Percentiles rank a stretch among this genome's conserved stretches.
Conservation (phyloP, 2,888 invertebrate genomes). For the Carcina quercana region DNA sequence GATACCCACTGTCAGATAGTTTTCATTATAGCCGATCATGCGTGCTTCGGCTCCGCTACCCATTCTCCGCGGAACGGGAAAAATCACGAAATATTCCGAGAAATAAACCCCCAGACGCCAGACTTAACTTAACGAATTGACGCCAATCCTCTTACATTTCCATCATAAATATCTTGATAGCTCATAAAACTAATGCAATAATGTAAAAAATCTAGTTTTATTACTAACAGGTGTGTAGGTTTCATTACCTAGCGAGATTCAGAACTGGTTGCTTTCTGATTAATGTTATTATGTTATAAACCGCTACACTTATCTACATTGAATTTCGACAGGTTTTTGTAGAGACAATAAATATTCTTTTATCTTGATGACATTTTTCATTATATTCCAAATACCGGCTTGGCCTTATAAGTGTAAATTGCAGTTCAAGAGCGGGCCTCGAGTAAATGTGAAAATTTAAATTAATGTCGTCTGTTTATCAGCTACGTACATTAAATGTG, state of each 20-base stretch:
- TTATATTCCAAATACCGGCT: constrained; percentile 7
- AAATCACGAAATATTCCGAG: constrained; percentile 47
- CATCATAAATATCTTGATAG: constrained; percentile 20
- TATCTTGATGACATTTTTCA: constrained; percentile 18
- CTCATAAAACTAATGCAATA: constrained; percentile 6
- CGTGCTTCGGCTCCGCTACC: constrained; percentile 25
- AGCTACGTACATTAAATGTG: no score
- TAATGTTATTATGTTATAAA: constrained; percentile 14
- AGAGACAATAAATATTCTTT: constrained; percentile 13
- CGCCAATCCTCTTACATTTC: constrained; percentile 16
- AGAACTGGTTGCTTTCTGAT: constrained; percentile 9
- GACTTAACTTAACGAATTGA: not conserved
- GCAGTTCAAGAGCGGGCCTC: constrained; percentile 7
- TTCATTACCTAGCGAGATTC: constrained; percentile 3
- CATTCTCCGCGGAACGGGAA: constrained; percentile 14
- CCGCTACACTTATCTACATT: constrained; percentile 6
- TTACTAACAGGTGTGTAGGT: constrained; percentile 9
- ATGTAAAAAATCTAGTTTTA: constrained; percentile 4
- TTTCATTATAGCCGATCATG: constrained; percentile 59
- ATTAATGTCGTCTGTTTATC: constrained; percentile 2
- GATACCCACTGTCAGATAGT: constrained; percentile 41
- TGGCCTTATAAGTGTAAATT: constrained; percentile 5
- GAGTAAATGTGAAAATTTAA: constrained; percentile 12
- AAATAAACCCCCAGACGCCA: not conserved
- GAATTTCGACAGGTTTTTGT: constrained; percentile 14